Evolutionary conservation across 2,113 vertebrate genomes (phyloP).

Genomic region (Dicerorhinus sumatrensis): DNA sequence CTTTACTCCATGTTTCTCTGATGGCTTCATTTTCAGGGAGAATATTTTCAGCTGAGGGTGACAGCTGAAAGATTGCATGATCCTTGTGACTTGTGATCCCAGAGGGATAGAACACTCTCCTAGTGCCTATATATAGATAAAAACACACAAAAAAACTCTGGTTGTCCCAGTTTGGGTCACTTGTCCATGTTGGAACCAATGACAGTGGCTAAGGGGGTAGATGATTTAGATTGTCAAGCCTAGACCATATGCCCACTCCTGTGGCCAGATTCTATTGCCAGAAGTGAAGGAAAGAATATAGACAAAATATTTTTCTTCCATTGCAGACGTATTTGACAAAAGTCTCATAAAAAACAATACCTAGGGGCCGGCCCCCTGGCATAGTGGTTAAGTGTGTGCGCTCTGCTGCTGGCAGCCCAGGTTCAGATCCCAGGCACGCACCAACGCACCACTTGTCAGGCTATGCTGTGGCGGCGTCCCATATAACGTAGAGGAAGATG

Average conservation of each 20-base stretch:
- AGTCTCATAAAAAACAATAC: conserved; percentile 6
- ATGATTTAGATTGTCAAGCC: neutral
- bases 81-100: neutral
- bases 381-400: too few species aligned
- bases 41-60: neutral
- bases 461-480: too few species aligned
- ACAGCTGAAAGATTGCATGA: neutral
- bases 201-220: neutral
- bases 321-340: neutral
- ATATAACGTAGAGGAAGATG: too few species aligned
- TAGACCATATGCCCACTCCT: neutral
- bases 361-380: too few species aligned
- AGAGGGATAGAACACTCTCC: neutral
- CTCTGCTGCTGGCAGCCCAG: too few species aligned
- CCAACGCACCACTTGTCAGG: too few species aligned
- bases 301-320: neutral
- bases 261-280: neutral
- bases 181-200: neutral
- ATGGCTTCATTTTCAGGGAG: neutral
- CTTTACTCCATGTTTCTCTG: neutral
- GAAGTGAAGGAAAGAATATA: neutral
- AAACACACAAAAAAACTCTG: neutral
- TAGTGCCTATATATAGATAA: neutral
- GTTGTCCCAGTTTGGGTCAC: neutral
- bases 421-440: too few species aligned